Percentiles rank a stretch among this genome's conserved stretches.
phyloP scores from a whole-genome alignment of 2,888 invertebrate genomes.

The Allophyes oxyacanthae region DNA sequence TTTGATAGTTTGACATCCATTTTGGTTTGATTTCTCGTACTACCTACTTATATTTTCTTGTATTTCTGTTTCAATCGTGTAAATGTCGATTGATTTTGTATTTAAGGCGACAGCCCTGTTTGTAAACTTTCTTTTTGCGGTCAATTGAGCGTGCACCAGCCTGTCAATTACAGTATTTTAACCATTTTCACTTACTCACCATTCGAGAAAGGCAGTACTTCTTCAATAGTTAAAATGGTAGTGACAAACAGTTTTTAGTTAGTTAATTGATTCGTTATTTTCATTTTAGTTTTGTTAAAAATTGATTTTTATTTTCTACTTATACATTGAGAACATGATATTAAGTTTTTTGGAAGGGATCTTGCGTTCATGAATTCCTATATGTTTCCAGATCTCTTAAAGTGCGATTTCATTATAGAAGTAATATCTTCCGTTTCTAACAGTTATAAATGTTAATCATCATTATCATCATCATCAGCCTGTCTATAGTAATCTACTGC shows the following conservation, averaged over 20 bases:
- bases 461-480: too few species aligned
- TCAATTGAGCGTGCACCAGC: not conserved
- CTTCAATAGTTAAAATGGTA: too few species aligned
- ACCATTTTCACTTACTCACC: constrained; percentile 5
- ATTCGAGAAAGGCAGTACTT: not conserved
- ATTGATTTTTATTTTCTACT: too few species aligned
- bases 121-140: constrained; percentile 27
- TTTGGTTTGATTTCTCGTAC: not conserved
- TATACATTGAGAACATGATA: too few species aligned
- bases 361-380: not conserved
- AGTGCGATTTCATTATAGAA: not conserved
- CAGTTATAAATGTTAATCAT: not conserved
- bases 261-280: too few species aligned
- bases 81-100: not conserved
- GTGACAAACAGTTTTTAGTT: too few species aligned
- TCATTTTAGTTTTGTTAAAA: too few species aligned
- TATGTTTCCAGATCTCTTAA: not conserved
- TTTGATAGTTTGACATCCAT: not conserved
- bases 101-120: constrained; percentile 26
- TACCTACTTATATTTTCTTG: too few species aligned
- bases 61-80: too few species aligned
- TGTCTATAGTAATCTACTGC: too few species aligned
- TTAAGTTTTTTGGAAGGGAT: not conserved
- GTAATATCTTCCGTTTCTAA: constrained; percentile 8
- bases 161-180: constrained; percentile 21